Evolutionary conservation across 2,888 invertebrate genomes (phyloP), one percentile per base, ranked within the genome.

Genomic region (Erebia palarica): DNA sequence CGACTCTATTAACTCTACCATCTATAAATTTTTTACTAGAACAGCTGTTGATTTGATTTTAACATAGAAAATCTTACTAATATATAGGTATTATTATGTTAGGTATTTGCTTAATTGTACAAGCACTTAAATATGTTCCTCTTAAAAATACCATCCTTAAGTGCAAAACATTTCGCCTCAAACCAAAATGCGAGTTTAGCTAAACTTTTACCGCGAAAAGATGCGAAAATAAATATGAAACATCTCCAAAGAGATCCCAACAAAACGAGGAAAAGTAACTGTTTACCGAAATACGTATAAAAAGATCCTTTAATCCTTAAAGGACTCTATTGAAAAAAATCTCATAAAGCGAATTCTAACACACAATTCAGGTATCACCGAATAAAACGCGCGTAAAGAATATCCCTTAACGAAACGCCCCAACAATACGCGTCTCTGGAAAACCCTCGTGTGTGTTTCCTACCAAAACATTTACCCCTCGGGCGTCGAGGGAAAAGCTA

Each of bases 391-490:
- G 85, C 87, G 86, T 88, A 90, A 92, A 92, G 92, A 92, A 92
- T 92, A 91, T 92, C 81, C 76, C 80, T 76, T 69, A 78, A 77
- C 84, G 82, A 83, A 79, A 77, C 84, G 82, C 83, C 84, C 84
- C 84, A 84, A 92, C 91, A 92, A 92, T 91, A 86, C 89, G 81
- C 85, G 84, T 82, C 87, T 86, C 87, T 85, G 87, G 89, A 91
- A 90, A 90, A 88, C 91, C 91, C 86, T 88, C 91, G 94, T 94
- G 89, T 93, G 92, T 91, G 92, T 93, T 93, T 84, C 88, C 91
- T 92, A 93, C 85, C 92, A 93, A 90, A 94, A 94, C 92, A 94
- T 93, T 93, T 92, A 88, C 91, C 93, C 93, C 93, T 91, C 90
- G 82, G 93, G 93, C 93, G 92, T 91, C 81, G 87, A 86, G 86